Conservation (phyloP, 2,888 invertebrate species). For the Philhelius pedissequus region DNA sequence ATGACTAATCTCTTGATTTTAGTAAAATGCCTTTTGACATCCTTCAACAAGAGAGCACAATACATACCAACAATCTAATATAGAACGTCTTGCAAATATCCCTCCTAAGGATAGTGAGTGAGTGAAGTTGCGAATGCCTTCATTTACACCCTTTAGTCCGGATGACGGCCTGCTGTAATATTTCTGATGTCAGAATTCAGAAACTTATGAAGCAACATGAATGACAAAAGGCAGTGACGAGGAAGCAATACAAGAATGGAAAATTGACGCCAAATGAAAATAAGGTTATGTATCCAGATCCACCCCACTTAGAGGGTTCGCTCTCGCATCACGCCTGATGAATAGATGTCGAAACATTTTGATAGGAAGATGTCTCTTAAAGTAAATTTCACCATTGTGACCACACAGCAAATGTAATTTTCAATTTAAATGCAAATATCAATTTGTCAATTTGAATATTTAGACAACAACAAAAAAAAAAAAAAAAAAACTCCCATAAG, state of each 20-base stretch:
- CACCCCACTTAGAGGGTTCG: neutral
- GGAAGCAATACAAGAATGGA: slow-evolving; percentile 38
- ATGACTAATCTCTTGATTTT: slow-evolving; percentile 62
- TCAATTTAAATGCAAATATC: slow-evolving; percentile 80
- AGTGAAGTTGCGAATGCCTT: slow-evolving; percentile 44
- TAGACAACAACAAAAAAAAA: slow-evolving; percentile 32
- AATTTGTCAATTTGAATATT: slow-evolving; percentile 78
- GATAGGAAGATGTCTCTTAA: slow-evolving; percentile 71
- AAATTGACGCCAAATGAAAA: slow-evolving; percentile 47
- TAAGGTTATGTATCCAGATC: neutral
- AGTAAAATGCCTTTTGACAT: slow-evolving; percentile 42
- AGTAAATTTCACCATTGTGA: slow-evolving; percentile 79
- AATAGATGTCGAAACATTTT: slow-evolving; percentile 62
- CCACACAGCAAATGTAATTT: slow-evolving; percentile 79
- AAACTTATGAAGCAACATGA: slow-evolving; percentile 55
- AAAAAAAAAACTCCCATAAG: neutral
- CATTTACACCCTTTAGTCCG: slow-evolving; percentile 53
- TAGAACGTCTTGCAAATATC: slow-evolving; percentile 46
- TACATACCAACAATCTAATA: slow-evolving; percentile 39
- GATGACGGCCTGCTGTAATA: slow-evolving; percentile 1
- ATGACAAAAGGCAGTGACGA: slow-evolving; percentile 40
- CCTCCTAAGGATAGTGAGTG: slow-evolving; percentile 8
- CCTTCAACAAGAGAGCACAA: slow-evolving; percentile 27
- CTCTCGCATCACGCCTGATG: slow-evolving; percentile 27
- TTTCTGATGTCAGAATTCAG: slow-evolving; percentile 11